These are phyloP conservation scores for Lasioglossum zephyrum DNA, from an alignment of 2,888 invertebrate species.

Conservation along the genomic window DNA sequence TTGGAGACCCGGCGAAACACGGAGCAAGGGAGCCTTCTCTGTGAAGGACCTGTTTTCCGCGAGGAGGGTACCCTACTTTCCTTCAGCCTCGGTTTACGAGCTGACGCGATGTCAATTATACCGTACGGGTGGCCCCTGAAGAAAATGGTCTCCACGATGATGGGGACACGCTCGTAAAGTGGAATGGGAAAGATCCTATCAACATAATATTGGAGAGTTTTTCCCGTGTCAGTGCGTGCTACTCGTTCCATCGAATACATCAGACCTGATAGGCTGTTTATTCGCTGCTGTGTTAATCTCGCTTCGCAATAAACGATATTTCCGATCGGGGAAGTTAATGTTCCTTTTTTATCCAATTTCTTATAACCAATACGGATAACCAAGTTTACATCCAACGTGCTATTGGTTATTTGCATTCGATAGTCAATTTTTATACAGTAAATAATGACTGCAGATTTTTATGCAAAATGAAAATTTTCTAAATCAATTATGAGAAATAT, in stretches of 20 bases:
- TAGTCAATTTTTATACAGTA: too few relatives aligned
- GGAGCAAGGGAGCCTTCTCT: conserved; percentile 29
- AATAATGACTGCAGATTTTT: too few relatives aligned
- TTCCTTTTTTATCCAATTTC: not conserved
- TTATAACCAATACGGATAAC: not conserved
- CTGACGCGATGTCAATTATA: conserved; percentile 48
- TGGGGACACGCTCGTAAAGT: not conserved
- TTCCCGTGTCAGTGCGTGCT: not conserved
- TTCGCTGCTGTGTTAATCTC: not conserved
- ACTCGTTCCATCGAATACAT: not conserved
- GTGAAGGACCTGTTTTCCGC: conserved; percentile 50
- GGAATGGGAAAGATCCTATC: not conserved
- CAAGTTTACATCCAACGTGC: not conserved
- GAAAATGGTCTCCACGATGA: conserved; percentile 7
- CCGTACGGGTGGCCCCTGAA: not conserved
- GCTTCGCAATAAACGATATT: not conserved
- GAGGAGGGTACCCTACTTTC: conserved; percentile 39
- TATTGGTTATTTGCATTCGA: not conserved
- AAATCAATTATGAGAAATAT: too few relatives aligned
- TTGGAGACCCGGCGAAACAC: conserved; percentile 71
- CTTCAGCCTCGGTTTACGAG: conserved; percentile 47
- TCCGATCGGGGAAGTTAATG: not conserved
- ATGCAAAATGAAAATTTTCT: too few relatives aligned
- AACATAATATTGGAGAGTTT: conserved; percentile 8
- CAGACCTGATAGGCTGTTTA: not conserved